Percentiles rank a stretch among this genome's conserved stretches.
phyloP scores from a whole-genome alignment of 2,888 invertebrate species.

The Euplexia lucipara region DNA sequence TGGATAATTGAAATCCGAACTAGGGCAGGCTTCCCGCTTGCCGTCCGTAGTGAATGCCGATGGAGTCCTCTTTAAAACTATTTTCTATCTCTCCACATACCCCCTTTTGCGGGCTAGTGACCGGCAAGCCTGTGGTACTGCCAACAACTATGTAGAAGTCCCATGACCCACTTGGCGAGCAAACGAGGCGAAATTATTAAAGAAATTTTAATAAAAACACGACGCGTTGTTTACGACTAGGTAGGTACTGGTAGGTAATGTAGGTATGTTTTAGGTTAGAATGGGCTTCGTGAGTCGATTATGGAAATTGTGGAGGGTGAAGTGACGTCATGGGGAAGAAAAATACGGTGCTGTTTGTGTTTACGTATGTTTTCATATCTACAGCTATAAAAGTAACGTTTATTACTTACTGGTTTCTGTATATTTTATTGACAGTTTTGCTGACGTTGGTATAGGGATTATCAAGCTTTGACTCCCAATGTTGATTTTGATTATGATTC shows the following conservation, averaged over 20 bases:
- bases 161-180: constrained; percentile 66
- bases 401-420: constrained; percentile 15
- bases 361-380: constrained; percentile 22
- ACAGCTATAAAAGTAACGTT: constrained; percentile 29
- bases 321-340: constrained; percentile 60
- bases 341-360: constrained; percentile 48
- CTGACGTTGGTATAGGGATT: constrained; percentile 1
- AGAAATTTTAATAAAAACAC: constrained; percentile 74
- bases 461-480: background rate
- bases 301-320: constrained; percentile 57
- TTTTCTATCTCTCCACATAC: constrained; percentile 73
- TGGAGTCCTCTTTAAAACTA: constrained; percentile 77
- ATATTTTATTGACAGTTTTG: constrained; percentile 7
- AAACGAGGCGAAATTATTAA: constrained; percentile 67
- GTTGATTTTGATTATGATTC: background rate
- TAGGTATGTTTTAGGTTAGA: constrained; percentile 53
- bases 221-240: constrained; percentile 64
- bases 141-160: constrained; percentile 72
- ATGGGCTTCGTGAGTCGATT: constrained; percentile 61
- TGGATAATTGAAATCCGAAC: constrained; percentile 80
- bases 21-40: constrained; percentile 66
- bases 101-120: constrained; percentile 66
- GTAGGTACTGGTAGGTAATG: constrained; percentile 24
- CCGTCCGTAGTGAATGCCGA: constrained; percentile 74
- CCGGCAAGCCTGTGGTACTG: constrained; percentile 59